A percentile compares a stretch with the other conserved stretches of the same genome.
Evolutionary conservation across 2,113 vertebrate species (phyloP).

Genomic region (Phrynosoma blainvillii): DNA sequence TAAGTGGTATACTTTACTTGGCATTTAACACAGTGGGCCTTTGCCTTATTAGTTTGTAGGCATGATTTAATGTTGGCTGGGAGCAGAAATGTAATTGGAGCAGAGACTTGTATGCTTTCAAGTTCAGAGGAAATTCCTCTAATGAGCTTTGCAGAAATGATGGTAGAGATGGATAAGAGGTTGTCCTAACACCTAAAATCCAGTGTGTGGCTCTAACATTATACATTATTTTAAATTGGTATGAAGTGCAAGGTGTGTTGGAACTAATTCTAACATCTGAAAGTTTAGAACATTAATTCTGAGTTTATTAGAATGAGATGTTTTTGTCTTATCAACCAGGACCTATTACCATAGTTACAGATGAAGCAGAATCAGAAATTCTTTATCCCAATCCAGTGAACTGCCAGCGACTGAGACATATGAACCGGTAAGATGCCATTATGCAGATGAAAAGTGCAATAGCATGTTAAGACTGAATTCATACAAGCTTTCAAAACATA

Average conservation of each 20-base stretch:
- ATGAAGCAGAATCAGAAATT: slow-evolving; percentile 85
- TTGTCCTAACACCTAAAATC: not conserved
- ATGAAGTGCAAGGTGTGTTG: not conserved
- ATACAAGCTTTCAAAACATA: not conserved
- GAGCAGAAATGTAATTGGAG: slow-evolving; percentile 9
- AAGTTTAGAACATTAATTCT: not conserved
- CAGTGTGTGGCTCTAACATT: not conserved
- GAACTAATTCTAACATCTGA: slow-evolving; percentile 20
- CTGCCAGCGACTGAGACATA: slow-evolving; percentile 81
- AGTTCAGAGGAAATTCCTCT: slow-evolving; percentile 6
- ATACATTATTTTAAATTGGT: slow-evolving; percentile 28
- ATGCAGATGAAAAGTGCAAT: not conserved
- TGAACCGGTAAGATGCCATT: slow-evolving; percentile 77
- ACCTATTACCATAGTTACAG: slow-evolving; percentile 82
- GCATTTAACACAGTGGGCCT: slow-evolving; percentile 18
- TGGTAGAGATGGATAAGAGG: not conserved
- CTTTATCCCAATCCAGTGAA: slow-evolving; percentile 90
- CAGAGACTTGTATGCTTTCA: slow-evolving; percentile 11
- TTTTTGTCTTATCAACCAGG: slow-evolving; percentile 70
- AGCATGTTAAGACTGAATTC: too few species aligned
- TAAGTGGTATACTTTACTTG: slow-evolving; percentile 5
- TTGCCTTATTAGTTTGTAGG: slow-evolving; percentile 6
- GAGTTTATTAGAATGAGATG: not conserved
- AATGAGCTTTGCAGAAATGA: not conserved
- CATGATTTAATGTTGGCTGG: slow-evolving; percentile 24